These are phyloP conservation scores for Noctua janthina DNA, from an alignment of 2,888 invertebrate species.

Conservation along the genomic window DNA sequence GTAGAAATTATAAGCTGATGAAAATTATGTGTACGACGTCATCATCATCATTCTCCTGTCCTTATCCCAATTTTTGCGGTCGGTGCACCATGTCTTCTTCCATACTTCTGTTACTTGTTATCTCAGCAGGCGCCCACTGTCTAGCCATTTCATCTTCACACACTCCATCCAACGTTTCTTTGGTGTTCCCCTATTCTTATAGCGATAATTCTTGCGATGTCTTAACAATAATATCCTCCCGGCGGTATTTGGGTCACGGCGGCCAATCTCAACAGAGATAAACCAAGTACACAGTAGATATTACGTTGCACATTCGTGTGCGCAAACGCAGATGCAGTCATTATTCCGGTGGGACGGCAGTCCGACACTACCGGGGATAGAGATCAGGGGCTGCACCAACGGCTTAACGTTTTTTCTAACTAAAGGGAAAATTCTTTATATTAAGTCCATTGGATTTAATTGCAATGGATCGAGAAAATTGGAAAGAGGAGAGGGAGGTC, in stretches of 20 bases:
- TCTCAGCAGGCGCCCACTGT: not conserved
- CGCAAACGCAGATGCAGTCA: not conserved
- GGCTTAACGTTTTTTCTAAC: not conserved
- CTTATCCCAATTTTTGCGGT: not conserved
- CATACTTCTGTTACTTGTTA: not conserved
- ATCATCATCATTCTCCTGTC: not conserved
- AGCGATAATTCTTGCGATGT: not conserved
- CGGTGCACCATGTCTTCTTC: not conserved
- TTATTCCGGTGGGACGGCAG: not conserved
- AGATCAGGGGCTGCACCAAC: not conserved
- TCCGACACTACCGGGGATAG: not conserved
- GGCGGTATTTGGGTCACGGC: not conserved
- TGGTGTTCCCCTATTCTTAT: not conserved
- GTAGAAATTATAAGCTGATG: constrained; percentile 58
- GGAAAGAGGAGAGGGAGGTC: not conserved
- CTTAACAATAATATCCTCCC: not conserved
- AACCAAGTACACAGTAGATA: not conserved
- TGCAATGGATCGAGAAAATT: not conserved
- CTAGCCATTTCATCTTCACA: not conserved
- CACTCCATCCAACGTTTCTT: not conserved
- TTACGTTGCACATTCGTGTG: not conserved
- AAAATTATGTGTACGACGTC: not conserved
- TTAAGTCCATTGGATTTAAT: not conserved
- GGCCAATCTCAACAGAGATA: not conserved
- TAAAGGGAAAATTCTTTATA: not conserved